Base-by-base conservation (phyloP, 2,888 invertebrate species). In the Imbricaverruca yamaguchii region DNA sequence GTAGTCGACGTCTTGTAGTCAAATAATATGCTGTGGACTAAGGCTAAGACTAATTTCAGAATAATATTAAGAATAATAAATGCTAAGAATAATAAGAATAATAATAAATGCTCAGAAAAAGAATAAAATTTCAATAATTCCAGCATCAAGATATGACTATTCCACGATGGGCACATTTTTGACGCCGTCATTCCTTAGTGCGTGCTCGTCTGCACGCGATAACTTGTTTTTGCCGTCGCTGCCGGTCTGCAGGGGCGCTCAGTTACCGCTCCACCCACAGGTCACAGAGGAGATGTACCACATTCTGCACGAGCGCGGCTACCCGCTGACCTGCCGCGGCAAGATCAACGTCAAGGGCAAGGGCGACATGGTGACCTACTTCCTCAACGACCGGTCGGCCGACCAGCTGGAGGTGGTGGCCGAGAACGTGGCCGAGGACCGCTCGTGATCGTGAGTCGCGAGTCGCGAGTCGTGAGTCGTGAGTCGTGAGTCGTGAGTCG, bases 281-380 rank as follows among this genome's bases (percentile, higher is more conserved):
- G 94, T 95, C 83, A 97, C 96, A 1, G 92, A 94, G 86, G 96
- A 97, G 88, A 92, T 95, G 83, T 92, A 92, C 86, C 93, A 94
- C 85, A 93, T 97, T 85, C 89, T 97, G 79, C 88, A 90, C 84
- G 87, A 91, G 82, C 89, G 92, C 87, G 91, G 92, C 0, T 93
- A 93, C 86, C 92, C 92, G 85, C 92, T 92, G 86, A 92, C 91
- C 57, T 95, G 95, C 87, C 91, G 97, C 9, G 97, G 97, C 25
- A 91, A 91, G 83, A 92, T 97, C 81, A 92, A 94, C 85, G 96
- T 97, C 21, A 97, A 96, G 86, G 95, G 96, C 1, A 96, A 95
- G 87, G 95, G 95, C 0, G 94, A 96, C 86, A 95, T 96, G 95
- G 94, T 94, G 10, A 96, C 96, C 0, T 96, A 95, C 86, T 95